Percentiles rank a stretch among this genome's conserved stretches.
These are phyloP conservation scores for Dascyllus trimaculatus DNA, from an alignment of 2,113 vertebrate species.

Conservation along the genomic window DNA sequence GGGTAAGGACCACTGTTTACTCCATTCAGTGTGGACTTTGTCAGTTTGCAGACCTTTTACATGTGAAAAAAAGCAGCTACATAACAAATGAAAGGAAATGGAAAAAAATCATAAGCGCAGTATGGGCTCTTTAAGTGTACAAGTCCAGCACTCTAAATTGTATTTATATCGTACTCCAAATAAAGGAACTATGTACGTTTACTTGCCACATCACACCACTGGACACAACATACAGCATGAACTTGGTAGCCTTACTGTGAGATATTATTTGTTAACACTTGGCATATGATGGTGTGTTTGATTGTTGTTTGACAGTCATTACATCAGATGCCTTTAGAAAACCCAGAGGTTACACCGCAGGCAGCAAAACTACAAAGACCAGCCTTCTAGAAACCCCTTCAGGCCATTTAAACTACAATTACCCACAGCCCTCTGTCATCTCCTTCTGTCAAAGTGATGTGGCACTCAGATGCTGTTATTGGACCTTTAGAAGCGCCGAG, in stretches of 20 bases:
- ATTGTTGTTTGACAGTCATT: conserved; percentile 52
- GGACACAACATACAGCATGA: background rate
- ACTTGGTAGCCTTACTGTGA: background rate
- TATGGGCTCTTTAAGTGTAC: no score
- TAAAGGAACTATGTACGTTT: background rate
- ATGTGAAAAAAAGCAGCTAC: no score
- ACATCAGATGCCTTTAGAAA: conserved; percentile 50
- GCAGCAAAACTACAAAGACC: conserved; percentile 62
- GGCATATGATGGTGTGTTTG: conserved; percentile 34
- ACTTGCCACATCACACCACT: background rate
- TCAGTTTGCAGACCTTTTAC: no score
- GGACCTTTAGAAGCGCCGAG: conserved; percentile 44
- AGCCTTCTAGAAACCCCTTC: conserved; percentile 55
- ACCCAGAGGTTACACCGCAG: conserved; percentile 56
- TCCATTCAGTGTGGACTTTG: no score
- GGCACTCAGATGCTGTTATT: conserved; percentile 37
- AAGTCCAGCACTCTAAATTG: no score
- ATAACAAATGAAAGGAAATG: no score
- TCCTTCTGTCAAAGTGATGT: conserved; percentile 41
- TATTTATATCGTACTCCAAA: background rate
- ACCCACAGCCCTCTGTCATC: conserved; percentile 46
- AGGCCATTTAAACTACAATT: conserved; percentile 68
- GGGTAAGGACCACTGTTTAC: no score
- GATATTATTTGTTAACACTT: conserved; percentile 23
- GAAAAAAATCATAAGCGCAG: no score